Base-by-base conservation (phyloP, 2,113 vertebrate species). In the Trichechus manatus region DNA sequence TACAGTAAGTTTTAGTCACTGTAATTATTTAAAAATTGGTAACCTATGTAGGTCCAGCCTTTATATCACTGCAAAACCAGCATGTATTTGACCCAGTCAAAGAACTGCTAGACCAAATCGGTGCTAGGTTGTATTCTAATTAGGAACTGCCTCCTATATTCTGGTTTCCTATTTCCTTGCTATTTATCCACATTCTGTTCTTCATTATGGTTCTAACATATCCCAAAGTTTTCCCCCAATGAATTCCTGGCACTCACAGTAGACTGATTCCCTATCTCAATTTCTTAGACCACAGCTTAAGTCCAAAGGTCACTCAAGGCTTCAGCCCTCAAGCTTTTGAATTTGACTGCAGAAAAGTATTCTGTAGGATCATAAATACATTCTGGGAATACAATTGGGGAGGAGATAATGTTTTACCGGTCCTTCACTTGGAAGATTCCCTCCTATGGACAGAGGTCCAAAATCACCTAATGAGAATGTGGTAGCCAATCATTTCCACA, bases 61-160 rank as follows among this genome's bases (percentile, higher is more conserved):
- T 90, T 78, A 90, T 90, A 78, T 90, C 22, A 70, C 44, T 86
- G 8, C 56, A 87, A 87, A 95, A 75, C 75, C 81, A 64, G 20
- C 42, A 92, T 81, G 29, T 74, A 81, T 39, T 75, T 56, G 42
- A 91, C 78, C 25, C 17, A 86, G 66, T 78, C 61, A 80, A 93
- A 87, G 20, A 87, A 95, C 25, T 74, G 20, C 42, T 63, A 91
- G n/a, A 74, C 20, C 44, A 81, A 88, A 64, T 25, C 23, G n/a
- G 44, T 81, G 29, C 22, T 56, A 79, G 89, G 47, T 31, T 81
- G 44, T 33, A 44, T 95, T 92, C 27, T 64, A 27, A 74, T 82
- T 87, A 82, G 75, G 53, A 87, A 56, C 5, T 64, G 77, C 56
- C 59, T 66, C 56, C 68, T 87, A 66, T 15, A 81, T 47, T 87